Evolutionary conservation across 2,888 invertebrate genomes (phyloP), one percentile per base, ranked within the genome.

Genomic region (Cheiracanthium punctorium): DNA sequence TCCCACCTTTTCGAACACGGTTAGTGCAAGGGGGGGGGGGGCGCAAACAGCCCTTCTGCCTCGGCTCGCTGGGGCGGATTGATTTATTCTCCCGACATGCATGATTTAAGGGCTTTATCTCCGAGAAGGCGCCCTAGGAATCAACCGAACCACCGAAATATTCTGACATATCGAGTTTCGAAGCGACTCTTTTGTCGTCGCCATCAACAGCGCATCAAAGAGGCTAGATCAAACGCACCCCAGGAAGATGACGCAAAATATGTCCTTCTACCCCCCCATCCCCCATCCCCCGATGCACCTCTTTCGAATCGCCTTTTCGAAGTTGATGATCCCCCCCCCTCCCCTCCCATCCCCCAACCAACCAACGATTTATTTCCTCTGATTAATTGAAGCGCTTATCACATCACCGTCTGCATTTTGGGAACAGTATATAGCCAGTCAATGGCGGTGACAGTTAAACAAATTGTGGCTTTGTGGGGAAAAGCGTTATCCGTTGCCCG

Each of bases 51-150:
- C 33, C 0, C 33, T 32, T 17, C 30, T 24, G 33, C 8, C 32
- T 32, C 20, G 14, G 8, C 32, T 33, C 17, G 32, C n/a, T n/a
- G n/a, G n/a, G n/a, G n/a, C n/a, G 1, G 32, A 32, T 67, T 67
- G 67, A 67, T 58, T 58, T 12, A 58, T 20, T 24, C 24, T 17
- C 17, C 14, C 17, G 43, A 48, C 43, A 48, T 58, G 24, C 58
- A 58, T 58, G 58, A 58, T 58, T 58, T 58, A 58, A 58, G 24
- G 58, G 58, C 58, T 58, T 58, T 58, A 58, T 58, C 58, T 58
- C 58, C 24, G 24, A 24, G 2, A 58, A 58, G 20, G 58, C 58
- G 58, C 58, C 12, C 24, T 24, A 58, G 58, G 58, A 58, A 58
- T 58, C 58, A 24, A 58, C 58, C 2, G 58, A 58, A 24, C 58